phyloP scores from a whole-genome alignment of 2,888 invertebrate genomes.

The Barypeithes pellucidus region DNA sequence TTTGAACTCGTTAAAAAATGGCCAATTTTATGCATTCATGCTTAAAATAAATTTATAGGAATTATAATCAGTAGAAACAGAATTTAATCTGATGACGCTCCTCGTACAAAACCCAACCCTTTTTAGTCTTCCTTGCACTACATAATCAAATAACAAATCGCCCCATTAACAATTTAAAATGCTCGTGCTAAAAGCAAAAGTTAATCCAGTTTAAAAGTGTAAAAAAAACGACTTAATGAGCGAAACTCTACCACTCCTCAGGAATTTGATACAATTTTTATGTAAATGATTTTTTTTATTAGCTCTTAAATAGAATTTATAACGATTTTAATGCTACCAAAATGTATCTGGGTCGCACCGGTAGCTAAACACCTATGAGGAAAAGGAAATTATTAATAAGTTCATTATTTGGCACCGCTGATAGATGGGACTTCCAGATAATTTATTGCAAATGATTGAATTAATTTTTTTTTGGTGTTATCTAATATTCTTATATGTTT shows the following conservation, averaged over 20 bases:
- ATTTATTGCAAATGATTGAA: neutral
- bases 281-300: slow-evolving; percentile 8
- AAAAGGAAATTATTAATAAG: slow-evolving; percentile 2
- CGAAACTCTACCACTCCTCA: slow-evolving; percentile 9
- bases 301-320: slow-evolving; percentile 7
- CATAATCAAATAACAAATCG: no score
- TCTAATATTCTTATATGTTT: slow-evolving; percentile 1
- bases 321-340: neutral
- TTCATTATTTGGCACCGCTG: neutral
- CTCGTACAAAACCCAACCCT: no score
- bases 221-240: neutral
- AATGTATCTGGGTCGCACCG: slow-evolving; percentile 16
- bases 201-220: neutral
- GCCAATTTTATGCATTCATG: no score
- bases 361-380: slow-evolving; percentile 23
- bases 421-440: slow-evolving; percentile 7
- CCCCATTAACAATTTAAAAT: no score
- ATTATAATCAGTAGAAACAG: no score
- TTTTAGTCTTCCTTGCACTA: no score
- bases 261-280: slow-evolving; percentile 13
- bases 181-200: neutral
- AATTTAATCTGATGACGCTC: neutral
- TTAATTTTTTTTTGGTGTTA: neutral
- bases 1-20: no score
- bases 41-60: no score